phyloP scores from a whole-genome alignment of 2,888 invertebrate species.

The Eilema sororculum region DNA sequence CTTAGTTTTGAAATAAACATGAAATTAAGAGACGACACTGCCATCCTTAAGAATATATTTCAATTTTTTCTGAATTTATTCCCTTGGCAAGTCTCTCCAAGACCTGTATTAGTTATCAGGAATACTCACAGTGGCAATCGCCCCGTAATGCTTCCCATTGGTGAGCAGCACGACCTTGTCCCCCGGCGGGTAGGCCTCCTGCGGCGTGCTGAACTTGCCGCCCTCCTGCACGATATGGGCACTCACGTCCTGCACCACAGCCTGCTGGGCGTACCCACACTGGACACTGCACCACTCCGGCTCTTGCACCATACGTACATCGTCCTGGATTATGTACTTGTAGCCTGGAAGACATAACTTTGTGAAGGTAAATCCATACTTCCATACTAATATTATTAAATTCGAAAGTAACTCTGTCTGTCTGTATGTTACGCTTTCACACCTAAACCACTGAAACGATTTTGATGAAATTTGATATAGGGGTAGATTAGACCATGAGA shows the following conservation, averaged over 20 bases:
- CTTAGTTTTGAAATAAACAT: too few relatives aligned
- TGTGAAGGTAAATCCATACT: too few relatives aligned
- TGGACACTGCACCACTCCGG: slow-evolving; percentile 90
- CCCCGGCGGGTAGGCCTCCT: slow-evolving; percentile 89
- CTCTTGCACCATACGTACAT: slow-evolving; percentile 88
- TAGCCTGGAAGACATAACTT: slow-evolving; percentile 62
- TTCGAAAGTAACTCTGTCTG: too few relatives aligned
- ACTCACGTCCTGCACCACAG: slow-evolving; percentile 76
- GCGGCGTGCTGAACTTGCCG: slow-evolving; percentile 63
- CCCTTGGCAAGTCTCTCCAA: too few relatives aligned
- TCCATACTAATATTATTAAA: too few relatives aligned
- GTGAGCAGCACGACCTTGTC: slow-evolving; percentile 91
- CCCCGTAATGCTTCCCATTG: slow-evolving; percentile 93
- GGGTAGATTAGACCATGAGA: too few relatives aligned
- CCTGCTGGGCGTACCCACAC: slow-evolving; percentile 90
- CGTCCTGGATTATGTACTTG: slow-evolving; percentile 83
- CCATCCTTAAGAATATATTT: too few relatives aligned
- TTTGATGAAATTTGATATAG: too few relatives aligned
- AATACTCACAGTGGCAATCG: slow-evolving; percentile 89
- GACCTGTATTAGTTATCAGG: not conserved
- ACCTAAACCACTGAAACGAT: too few relatives aligned
- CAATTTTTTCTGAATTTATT: too few relatives aligned
- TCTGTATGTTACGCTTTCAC: too few relatives aligned
- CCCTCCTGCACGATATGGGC: slow-evolving; percentile 58
- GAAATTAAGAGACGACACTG: too few relatives aligned